phyloP scores from a whole-genome alignment of 2,113 vertebrate species.

The Trematocara variabile region DNA sequence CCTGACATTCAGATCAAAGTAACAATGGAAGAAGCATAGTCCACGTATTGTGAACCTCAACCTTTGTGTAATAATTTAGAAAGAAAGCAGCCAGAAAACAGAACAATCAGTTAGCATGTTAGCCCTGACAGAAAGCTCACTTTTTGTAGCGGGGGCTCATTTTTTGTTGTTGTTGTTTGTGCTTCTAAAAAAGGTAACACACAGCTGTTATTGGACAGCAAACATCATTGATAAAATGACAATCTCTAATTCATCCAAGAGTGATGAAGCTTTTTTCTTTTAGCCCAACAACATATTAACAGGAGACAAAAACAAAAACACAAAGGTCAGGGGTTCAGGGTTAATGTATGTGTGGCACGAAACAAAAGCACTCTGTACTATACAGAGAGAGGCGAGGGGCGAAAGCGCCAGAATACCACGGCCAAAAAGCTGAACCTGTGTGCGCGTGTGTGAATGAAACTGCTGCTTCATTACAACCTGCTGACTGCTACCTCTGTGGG shows the following conservation, averaged over 20 bases:
- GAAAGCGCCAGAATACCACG: slow-evolving; percentile 64
- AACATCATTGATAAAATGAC: not conserved
- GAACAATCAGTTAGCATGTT: not conserved
- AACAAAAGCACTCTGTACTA: slow-evolving; percentile 37
- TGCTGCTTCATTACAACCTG: slow-evolving; percentile 57
- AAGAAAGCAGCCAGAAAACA: not conserved
- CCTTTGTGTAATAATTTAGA: not conserved
- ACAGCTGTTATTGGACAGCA: not conserved
- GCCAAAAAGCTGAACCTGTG: slow-evolving; percentile 29
- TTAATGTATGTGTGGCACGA: slow-evolving; percentile 8
- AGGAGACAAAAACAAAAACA: not conserved
- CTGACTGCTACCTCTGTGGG: slow-evolving; percentile 37
- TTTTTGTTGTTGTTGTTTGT: not conserved
- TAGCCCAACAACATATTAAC: not conserved
- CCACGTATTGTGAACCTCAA: not conserved
- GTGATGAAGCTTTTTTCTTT: not conserved
- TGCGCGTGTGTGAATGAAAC: slow-evolving; percentile 40
- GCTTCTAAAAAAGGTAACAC: not conserved
- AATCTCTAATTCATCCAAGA: not conserved
- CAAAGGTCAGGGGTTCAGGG: not conserved
- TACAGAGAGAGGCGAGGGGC: slow-evolving; percentile 5
- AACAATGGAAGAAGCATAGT: not conserved
- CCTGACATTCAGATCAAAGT: not conserved
- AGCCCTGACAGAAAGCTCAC: not conserved
- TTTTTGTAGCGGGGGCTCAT: not conserved